Evolutionary conservation across 1,140 invertebrate genomes (phyloP).

Genomic region (Eumaeus atala): DNA sequence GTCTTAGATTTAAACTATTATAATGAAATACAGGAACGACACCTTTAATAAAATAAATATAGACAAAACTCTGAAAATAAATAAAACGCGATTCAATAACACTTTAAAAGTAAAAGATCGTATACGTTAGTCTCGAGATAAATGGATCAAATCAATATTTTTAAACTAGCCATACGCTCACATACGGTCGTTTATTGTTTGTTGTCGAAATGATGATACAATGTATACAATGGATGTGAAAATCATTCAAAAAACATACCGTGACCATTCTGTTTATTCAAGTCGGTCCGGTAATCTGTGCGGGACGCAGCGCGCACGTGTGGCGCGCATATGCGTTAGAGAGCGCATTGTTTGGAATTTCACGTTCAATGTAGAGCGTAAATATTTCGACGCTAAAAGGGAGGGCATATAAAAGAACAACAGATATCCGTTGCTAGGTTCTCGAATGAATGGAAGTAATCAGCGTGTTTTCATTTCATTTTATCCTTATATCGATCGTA

Average conservation of each 20-base stretch:
- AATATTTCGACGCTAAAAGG: slow-evolving; percentile 71
- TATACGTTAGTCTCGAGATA: neutral
- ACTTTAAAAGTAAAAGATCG: too few relatives aligned
- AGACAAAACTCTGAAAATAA: too few relatives aligned
- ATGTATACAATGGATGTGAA: slow-evolving; percentile 14
- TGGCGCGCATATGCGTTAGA: slow-evolving; percentile 48
- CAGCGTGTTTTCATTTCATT: slow-evolving; percentile 22
- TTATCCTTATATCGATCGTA: slow-evolving; percentile 18
- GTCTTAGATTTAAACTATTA: too few relatives aligned
- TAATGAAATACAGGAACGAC: too few relatives aligned
- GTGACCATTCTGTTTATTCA: slow-evolving; percentile 57
- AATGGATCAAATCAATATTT: slow-evolving; percentile 7
- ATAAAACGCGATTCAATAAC: too few relatives aligned
- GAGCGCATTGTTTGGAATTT: slow-evolving; percentile 63
- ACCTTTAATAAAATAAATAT: too few relatives aligned
- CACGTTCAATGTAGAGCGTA: slow-evolving; percentile 67
- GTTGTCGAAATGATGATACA: slow-evolving; percentile 12
- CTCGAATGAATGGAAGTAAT: slow-evolving; percentile 29
- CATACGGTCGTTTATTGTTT: slow-evolving; percentile 14
- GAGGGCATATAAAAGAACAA: slow-evolving; percentile 57
- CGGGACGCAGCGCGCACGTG: slow-evolving; percentile 47
- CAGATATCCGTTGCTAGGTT: slow-evolving; percentile 44
- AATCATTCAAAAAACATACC: slow-evolving; percentile 28
- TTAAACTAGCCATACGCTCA: neutral
- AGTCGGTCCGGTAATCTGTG: slow-evolving; percentile 40